Percentiles rank a stretch among this genome's conserved stretches.
Evolutionary conservation across 2,888 invertebrate genomes (phyloP).

Genomic region (Pelosia muscerda): DNA sequence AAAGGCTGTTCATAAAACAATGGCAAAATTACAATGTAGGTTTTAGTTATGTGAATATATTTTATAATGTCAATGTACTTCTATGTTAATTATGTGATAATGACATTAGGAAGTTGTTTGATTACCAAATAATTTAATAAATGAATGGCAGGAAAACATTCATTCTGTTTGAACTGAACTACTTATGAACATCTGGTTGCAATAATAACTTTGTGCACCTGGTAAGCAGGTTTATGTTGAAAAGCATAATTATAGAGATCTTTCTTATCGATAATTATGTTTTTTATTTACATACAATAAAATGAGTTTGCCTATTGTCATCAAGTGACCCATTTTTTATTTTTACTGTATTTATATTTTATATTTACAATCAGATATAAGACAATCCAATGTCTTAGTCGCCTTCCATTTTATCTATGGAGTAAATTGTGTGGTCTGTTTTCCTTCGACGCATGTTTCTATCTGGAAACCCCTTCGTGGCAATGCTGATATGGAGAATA

Average conservation of each 20-base stretch:
- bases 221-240: background rate
- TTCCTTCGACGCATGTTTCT: no score
- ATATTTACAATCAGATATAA: no score
- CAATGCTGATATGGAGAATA: background rate
- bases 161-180: background rate
- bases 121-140: constrained; percentile 6
- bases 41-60: background rate
- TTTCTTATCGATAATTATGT: background rate
- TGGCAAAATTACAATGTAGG: background rate
- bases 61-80: background rate
- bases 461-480: no score
- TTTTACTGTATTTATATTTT: no score
- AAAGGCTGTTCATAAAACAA: constrained; percentile 8
- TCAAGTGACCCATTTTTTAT: no score
- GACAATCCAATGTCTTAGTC: no score
- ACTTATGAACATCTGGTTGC: background rate
- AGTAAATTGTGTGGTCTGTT: no score
- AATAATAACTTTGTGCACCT: background rate
- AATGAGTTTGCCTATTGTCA: no score
- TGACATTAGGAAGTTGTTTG: constrained; percentile 13
- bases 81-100: constrained; percentile 8
- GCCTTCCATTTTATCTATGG: no score
- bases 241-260: background rate
- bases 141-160: constrained; percentile 17
- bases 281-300: background rate